Evolutionary conservation across 1,140 invertebrate genomes (phyloP), one percentile per base, ranked within the genome.

Genomic region (Zaprionus camerounensis): DNA sequence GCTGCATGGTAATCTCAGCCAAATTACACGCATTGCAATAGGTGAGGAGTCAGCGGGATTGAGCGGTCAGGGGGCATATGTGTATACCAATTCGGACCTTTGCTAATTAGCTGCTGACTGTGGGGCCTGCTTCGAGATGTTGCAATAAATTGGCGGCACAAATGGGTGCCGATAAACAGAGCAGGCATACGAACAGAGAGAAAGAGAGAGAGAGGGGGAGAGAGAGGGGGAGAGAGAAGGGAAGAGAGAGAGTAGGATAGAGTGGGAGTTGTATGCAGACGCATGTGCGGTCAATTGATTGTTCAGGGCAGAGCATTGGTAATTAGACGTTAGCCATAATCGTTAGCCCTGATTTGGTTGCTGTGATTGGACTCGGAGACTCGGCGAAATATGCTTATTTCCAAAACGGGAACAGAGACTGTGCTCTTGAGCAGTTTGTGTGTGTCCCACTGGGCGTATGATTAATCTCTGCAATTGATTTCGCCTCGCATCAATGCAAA

Each of bases 91-190:
- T 71, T 71, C 66, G 55, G 44, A 36, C 12, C 4, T 12, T 44
- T 62, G 55, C 36, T 76, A 76, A 76, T 76, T 76, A 76, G 63
- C 63, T 13, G 20, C 24, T 13, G 38, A 17, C 64, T 58, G 38
- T 31, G 22, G 13, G 13, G 38, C 15, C 46, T 22, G 46, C 51
- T 36, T 26, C 5, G 46, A 71, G 62, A 72, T 65, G 63, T 71
- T 72, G 63, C 69, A 67, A 72, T 76, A 67, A 72, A 67, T 71
- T 67, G 74, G 57, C 57, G 49, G 41, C 72, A 34, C 72, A 17
- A 34, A 3, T 63, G 59, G 67, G 44, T 13, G 61, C 38, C 61
- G 62, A 58, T 67, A 62, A 71, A 28, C 46, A 71, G 9, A 56
- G 59, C 15, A 51, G 49, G 26, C 5, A 13, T 4, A 17, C 20